Percentiles rank a stretch among this genome's conserved stretches.
These are phyloP conservation scores for Aldabrachelys gigantea DNA, from an alignment of 2,113 vertebrate species.

Conservation along the genomic window DNA sequence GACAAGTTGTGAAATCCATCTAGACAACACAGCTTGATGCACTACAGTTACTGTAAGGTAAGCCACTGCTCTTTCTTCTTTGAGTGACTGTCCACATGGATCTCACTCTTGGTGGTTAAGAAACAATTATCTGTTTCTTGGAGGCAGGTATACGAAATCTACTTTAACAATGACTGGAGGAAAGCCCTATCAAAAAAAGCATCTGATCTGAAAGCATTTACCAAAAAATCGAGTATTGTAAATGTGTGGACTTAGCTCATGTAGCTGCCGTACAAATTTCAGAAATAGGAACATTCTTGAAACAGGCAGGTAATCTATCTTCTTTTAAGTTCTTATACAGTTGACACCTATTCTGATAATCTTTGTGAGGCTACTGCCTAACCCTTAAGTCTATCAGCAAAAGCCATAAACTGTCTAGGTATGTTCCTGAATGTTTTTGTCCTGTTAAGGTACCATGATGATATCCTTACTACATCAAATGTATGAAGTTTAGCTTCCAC, in stretches of 20 bases:
- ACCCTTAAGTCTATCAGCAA: background rate
- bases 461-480: background rate
- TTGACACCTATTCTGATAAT: background rate
- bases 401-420: background rate
- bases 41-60: background rate
- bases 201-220: background rate
- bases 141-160: background rate
- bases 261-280: background rate
- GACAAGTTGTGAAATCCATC: background rate
- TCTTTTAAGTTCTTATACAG: background rate
- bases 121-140: background rate
- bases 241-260: background rate
- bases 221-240: background rate
- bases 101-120: background rate
- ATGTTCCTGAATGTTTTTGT: background rate
- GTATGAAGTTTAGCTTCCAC: background rate
- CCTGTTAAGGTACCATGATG: background rate
- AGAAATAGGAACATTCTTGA: background rate
- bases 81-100: background rate
- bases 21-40: background rate
- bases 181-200: background rate
- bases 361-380: background rate
- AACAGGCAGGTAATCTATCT: background rate
- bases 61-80: background rate
- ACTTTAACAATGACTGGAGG: background rate